Evolutionary conservation across 2,797 vertebrate species (phyloP).

Genomic region (Adelosebastes latens): DNA sequence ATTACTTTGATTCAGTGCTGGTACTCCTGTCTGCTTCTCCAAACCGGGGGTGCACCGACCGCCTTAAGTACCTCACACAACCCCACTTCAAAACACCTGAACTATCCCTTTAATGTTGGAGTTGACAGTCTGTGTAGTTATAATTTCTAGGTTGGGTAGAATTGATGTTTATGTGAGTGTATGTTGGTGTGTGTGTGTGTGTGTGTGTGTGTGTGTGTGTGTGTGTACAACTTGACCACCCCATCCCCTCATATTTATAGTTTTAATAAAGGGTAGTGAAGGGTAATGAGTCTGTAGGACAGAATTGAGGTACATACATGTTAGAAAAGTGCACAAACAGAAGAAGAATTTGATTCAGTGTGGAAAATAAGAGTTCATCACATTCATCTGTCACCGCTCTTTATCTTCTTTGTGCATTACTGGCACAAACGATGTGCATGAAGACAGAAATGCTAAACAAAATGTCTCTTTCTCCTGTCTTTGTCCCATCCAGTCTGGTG

Average conservation of each 20-base stretch:
- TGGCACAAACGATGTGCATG: background rate
- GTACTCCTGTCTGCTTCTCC: no score
- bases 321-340: background rate
- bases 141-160: background rate
- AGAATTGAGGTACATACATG: background rate
- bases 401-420: background rate
- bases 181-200: background rate
- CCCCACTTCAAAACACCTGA: background rate
- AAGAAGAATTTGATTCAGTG: background rate
- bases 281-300: background rate
- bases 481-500: constrained; percentile 52
- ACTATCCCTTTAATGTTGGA: background rate
- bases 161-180: background rate
- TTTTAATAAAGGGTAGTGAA: background rate
- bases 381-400: constrained; percentile 51
- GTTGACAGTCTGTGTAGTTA: background rate
- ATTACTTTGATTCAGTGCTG: background rate
- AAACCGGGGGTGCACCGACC: no score
- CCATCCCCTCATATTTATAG: constrained; percentile 54
- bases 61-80: background rate
- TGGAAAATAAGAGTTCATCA: constrained; percentile 32
- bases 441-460: background rate
- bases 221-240: constrained; percentile 45
- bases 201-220: background rate
- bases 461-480: background rate